phyloP scores from a whole-genome alignment of 2,888 invertebrate genomes.

The Dyspetes luteomarginatus region DNA sequence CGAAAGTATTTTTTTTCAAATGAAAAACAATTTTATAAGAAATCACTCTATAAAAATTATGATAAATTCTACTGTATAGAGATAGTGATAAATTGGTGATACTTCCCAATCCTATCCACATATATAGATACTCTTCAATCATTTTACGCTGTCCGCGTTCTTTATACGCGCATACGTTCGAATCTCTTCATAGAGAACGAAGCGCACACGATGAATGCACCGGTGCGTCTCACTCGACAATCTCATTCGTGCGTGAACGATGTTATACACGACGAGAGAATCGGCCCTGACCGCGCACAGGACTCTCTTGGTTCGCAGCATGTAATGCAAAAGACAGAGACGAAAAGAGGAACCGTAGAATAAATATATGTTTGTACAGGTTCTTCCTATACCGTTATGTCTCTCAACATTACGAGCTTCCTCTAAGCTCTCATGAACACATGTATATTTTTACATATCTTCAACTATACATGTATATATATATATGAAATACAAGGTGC shows the following conservation, averaged over 20 bases:
- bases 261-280: slow-evolving; percentile 23
- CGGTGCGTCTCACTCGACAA: slow-evolving; percentile 46
- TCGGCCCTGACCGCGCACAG: slow-evolving; percentile 33
- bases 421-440: slow-evolving; percentile 1
- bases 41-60: too few relatives aligned
- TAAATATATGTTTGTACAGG: slow-evolving; percentile 25
- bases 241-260: slow-evolving; percentile 57
- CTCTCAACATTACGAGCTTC: slow-evolving; percentile 17
- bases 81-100: slow-evolving; percentile 31
- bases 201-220: slow-evolving; percentile 34
- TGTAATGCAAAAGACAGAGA: slow-evolving; percentile 5
- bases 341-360: slow-evolving; percentile 28
- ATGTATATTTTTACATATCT: neutral
- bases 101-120: slow-evolving; percentile 7
- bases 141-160: slow-evolving; percentile 22
- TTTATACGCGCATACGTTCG: neutral
- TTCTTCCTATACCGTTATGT: slow-evolving; percentile 51
- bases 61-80: neutral
- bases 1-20: too few relatives aligned
- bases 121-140: slow-evolving; percentile 27
- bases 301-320: slow-evolving; percentile 23
- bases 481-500: slow-evolving; percentile 9
- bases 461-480: neutral
- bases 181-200: neutral
- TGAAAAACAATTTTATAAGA: too few relatives aligned